These are phyloP conservation scores for Eupsilia transversa DNA, from an alignment of 2,888 invertebrate genomes.

Conservation along the genomic window DNA sequence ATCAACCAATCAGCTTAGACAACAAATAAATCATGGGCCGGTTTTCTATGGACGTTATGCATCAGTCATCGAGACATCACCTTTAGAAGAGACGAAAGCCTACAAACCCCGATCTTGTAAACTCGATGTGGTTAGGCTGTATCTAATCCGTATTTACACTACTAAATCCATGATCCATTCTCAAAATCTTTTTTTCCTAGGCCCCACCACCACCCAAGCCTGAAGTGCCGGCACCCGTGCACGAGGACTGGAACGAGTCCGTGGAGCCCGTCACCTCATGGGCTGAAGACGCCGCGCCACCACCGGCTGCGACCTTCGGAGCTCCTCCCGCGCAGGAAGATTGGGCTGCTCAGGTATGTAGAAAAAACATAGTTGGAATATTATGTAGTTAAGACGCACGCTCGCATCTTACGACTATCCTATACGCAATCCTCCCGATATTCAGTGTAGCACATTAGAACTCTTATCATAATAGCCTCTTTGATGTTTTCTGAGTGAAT, in stretches of 20 bases:
- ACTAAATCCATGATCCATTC: neutral
- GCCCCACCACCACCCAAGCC: constrained; percentile 84
- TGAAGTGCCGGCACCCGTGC: constrained; percentile 84
- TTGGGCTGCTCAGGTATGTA: constrained; percentile 90
- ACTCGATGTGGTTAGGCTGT: neutral
- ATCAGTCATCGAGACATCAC: no score
- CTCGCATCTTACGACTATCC: neutral
- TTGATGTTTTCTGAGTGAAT: neutral
- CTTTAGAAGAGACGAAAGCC: neutral
- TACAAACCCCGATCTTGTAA: neutral
- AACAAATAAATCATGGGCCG: neutral
- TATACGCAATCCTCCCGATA: neutral
- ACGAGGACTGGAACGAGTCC: constrained; percentile 85
- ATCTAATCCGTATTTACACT: neutral
- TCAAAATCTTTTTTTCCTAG: constrained; percentile 65
- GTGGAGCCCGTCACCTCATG: constrained; percentile 87
- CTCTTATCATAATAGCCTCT: neutral
- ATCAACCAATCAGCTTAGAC: neutral
- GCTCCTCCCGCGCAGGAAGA: constrained; percentile 88
- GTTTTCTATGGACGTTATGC: neutral
- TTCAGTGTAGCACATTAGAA: neutral
- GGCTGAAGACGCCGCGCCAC: constrained; percentile 84
- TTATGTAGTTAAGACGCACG: constrained; percentile 5
- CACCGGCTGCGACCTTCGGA: constrained; percentile 81
- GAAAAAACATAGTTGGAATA: neutral